Conservation (phyloP, 1,140 invertebrate genomes). For the Solenopsis invicta region DNA sequence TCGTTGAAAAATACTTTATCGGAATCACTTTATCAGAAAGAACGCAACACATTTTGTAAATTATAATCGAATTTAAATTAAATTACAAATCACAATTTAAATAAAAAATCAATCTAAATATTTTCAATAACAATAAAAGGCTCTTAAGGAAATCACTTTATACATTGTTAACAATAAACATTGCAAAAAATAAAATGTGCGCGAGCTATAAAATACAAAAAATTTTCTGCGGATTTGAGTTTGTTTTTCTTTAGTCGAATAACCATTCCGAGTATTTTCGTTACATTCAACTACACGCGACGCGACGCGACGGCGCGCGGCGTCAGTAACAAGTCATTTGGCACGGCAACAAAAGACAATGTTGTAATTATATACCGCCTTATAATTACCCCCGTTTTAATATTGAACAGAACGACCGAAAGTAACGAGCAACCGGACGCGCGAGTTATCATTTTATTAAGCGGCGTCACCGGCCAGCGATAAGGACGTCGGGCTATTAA, state of each 20-base stretch:
- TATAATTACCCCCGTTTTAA: constrained; percentile 11
- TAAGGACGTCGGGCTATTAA: constrained; percentile 29
- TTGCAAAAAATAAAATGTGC: neutral
- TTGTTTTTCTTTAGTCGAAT: neutral
- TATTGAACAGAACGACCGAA: neutral
- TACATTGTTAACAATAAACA: neutral
- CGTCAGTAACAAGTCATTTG: neutral
- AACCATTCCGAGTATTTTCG: neutral
- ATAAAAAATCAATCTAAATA: neutral
- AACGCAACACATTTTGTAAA: too few relatives aligned
- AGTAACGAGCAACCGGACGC: constrained; percentile 13
- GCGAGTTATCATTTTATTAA: constrained; percentile 36
- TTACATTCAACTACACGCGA: neutral
- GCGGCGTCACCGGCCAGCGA: neutral
- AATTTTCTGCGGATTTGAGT: neutral
- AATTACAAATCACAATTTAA: neutral
- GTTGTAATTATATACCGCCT: constrained; percentile 11
- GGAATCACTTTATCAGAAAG: neutral
- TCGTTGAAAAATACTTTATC: neutral
- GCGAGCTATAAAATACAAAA: neutral
- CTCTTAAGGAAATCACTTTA: neutral
- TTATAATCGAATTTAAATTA: neutral
- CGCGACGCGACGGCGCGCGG: neutral
- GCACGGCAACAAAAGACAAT: constrained; percentile 9
- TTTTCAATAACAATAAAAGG: neutral